These are phyloP conservation scores for Ptychoptera albimana DNA, from an alignment of 2,888 invertebrate species.

Conservation along the genomic window DNA sequence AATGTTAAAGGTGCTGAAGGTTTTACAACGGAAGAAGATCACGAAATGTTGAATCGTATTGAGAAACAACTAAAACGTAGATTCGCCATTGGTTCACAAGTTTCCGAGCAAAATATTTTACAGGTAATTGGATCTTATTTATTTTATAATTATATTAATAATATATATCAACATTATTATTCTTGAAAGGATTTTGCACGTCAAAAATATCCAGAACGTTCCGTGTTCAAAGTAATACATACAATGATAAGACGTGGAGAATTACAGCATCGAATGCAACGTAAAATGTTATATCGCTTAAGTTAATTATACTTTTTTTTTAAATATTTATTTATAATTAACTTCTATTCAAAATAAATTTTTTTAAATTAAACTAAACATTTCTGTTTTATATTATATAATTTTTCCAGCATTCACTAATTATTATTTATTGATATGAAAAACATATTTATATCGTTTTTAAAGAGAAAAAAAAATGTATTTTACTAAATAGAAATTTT, in stretches of 20 bases:
- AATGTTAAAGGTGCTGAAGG: conserved; percentile 66
- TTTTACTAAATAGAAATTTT: no score
- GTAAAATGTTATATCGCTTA: conserved; percentile 90
- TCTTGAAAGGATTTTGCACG: conserved; percentile 46
- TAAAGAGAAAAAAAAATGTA: no score
- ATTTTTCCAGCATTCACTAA: no score
- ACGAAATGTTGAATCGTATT: conserved; percentile 72
- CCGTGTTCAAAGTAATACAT: conserved; percentile 79
- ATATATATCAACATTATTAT: not conserved
- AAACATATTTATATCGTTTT: no score
- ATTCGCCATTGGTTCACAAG: conserved; percentile 91
- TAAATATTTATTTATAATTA: not conserved
- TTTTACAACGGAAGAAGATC: conserved; percentile 89
- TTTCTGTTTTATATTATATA: no score
- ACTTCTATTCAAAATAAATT: not conserved
- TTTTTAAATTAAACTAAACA: no score
- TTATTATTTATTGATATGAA: no score
- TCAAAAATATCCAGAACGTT: conserved; percentile 75
- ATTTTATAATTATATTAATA: no score
- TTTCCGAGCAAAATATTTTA: conserved; percentile 85
- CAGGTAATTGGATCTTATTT: conserved; percentile 30
- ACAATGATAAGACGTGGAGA: conserved; percentile 93
- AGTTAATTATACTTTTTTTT: conserved; percentile 35
- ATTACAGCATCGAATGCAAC: conserved; percentile 87
- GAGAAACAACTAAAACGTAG: conserved; percentile 89